Base-by-base conservation (phyloP, 1,140 invertebrate genomes). In the Drosophila varians region DNA sequence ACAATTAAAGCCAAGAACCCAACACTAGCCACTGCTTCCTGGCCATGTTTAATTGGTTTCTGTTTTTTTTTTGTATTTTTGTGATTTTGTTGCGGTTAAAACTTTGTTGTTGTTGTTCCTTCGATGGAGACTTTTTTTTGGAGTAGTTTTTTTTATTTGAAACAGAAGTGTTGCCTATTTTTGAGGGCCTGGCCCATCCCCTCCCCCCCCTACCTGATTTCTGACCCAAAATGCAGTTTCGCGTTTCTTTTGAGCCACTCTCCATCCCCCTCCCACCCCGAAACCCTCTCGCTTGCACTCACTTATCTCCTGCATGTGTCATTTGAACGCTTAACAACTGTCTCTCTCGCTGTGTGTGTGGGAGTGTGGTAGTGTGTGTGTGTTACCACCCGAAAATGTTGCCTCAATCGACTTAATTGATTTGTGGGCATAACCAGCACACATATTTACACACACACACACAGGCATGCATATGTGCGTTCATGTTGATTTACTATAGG, bases 361-460 rank as follows among this genome's bases (percentile, higher is more conserved):
- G 7, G 23, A 12, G 19, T 28, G 45, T 34, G 26, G 25, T 28
- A 3, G 21, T 12, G 18, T 36, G 25, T 52, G 26, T 38, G 23
- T 55, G 40, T 65, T 77, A 28, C 58, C 38, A 53, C 31, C 28
- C 49, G 69, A 84, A 77, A 71, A 70, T 71, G 62, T 53, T 60
- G 73, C 43, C 65, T 57, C 77, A 90, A 90, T 90, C 88, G 87
- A 79, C 87, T 87, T 90, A 90, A 90, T 90, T 90, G 82, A 90
- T 90, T 90, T 90, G 87, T 89, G 74, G 82, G 80, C 80, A 86
- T 87, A 80, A 87, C 82, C 80, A 86, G 73, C 68, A 86, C 68
- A 86, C 82, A 80, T 86, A 74, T 86, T 87, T 86, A 57, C 80
- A 70, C 60, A 58, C 47, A 47, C 48, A 38, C 38, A 21, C n/a